Evolutionary conservation across 2,797 vertebrate genomes (phyloP).

Genomic region (Simalia tracyae): DNA sequence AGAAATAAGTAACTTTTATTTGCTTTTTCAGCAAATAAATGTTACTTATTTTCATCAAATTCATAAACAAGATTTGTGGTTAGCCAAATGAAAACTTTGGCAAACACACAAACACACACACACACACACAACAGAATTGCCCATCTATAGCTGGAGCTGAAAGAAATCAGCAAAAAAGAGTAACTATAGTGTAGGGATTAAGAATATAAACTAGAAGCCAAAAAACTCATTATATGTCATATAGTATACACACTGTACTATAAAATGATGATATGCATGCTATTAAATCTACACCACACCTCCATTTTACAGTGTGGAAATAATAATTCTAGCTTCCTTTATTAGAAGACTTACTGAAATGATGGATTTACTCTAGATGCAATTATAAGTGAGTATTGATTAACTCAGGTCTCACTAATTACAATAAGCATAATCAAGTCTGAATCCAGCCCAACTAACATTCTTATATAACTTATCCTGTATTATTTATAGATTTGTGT

Average conservation of each 20-base stretch:
- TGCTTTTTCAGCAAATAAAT: background rate
- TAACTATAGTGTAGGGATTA: background rate
- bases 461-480: too few species aligned
- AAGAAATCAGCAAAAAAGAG: background rate
- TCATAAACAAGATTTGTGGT: background rate
- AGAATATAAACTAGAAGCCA: background rate
- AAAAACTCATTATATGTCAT: background rate
- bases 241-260: background rate
- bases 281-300: background rate
- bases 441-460: background rate
- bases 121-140: too few species aligned
- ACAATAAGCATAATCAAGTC: background rate
- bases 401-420: too few species aligned
- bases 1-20: background rate
- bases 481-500: too few species aligned
- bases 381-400: too few species aligned
- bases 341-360: background rate
- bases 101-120: background rate
- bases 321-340: background rate
- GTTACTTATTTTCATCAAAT: background rate
- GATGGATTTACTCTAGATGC: background rate
- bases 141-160: constrained; percentile 3
- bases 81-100: background rate
- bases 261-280: background rate
- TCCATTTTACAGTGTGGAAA: background rate